Evolutionary conservation across 1,140 invertebrate genomes (phyloP), one percentile per base, ranked within the genome.

Genomic region (Drosophila cardini): DNA sequence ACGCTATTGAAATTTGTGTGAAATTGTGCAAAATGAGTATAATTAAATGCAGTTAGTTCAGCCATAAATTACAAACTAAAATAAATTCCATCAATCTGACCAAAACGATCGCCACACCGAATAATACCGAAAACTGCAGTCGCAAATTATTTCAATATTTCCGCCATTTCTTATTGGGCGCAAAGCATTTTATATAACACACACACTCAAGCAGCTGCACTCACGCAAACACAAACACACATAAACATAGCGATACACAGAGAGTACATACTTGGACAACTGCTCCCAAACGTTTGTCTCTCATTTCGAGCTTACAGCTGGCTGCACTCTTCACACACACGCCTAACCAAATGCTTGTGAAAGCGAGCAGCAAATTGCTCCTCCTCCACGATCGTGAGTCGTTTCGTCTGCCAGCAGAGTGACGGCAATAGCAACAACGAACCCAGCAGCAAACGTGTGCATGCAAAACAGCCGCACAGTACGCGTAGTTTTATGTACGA

Each of bases 161-260:
- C 84, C 84, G 84, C 84, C 84, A 87, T 87, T 87, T 87, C 84
- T 84, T 87, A 87, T 87, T 87, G 84, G 82, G 69, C 63, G 65
- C 73, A 45, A 26, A 43, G 50, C 52, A 30, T 16, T 32, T 68
- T 83, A 83, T 87, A 72, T 83, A 83, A 72, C n/a, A 55, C 61
- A 46, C 68, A 46, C 38, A 72, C 76, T 52, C 42, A 26, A 10
- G 18, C 43, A 42, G n/a, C 10, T 38, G 45, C 26, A 11, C 16
- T 58, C 3, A 21, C 34, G 42, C 21, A 26, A 13, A 11, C 26
- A 57, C 18, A 45, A 11, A 21, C 30, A 30, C 45, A 15, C 40
- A 26, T 0, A 2, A 26, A 10, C 26, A 58, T 13, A 46, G 9
- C 34, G 26, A 40, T 48, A 52, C 36, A 61, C 30, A 61, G 30